These are phyloP conservation scores for Gryllus bimaculatus DNA, from an alignment of 1,140 invertebrate genomes.

Conservation along the genomic window DNA sequence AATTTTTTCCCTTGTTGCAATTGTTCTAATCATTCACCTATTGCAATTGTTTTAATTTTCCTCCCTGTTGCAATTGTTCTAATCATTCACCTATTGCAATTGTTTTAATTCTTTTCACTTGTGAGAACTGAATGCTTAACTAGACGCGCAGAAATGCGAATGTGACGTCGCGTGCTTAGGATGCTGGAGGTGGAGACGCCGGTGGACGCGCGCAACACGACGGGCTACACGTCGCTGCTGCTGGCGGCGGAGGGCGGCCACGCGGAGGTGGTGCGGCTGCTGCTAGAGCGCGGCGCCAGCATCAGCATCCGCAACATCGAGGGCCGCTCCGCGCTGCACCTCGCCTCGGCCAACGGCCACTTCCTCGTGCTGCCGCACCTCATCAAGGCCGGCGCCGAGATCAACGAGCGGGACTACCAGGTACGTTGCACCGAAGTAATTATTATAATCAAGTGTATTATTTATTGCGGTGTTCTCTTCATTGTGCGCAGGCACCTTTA, in stretches of 20 bases:
- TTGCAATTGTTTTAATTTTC: too few relatives aligned
- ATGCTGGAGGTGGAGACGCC: background rate
- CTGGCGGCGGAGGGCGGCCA: background rate
- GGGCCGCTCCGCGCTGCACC: background rate
- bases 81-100: too few relatives aligned
- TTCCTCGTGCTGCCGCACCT: background rate
- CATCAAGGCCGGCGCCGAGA: background rate
- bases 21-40: too few relatives aligned
- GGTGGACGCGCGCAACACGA: background rate
- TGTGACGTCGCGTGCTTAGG: too few relatives aligned
- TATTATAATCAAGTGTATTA: too few relatives aligned
- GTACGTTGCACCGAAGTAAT: background rate
- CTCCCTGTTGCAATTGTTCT: too few relatives aligned
- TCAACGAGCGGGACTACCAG: background rate
- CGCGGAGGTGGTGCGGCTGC: background rate
- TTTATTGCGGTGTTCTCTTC: too few relatives aligned
- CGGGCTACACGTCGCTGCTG: constrained; percentile 6
- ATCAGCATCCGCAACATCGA: background rate
- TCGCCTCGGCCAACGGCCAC: background rate
- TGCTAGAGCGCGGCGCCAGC: background rate
- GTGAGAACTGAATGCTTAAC: too few relatives aligned
- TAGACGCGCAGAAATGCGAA: too few relatives aligned
- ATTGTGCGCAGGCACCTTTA: too few relatives aligned
- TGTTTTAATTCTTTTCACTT: too few relatives aligned
- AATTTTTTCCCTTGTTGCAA: too few relatives aligned